Evolutionary conservation across 2,113 vertebrate species (phyloP), one percentile per base, ranked within the genome.

Genomic region (Cepphus grylle): DNA sequence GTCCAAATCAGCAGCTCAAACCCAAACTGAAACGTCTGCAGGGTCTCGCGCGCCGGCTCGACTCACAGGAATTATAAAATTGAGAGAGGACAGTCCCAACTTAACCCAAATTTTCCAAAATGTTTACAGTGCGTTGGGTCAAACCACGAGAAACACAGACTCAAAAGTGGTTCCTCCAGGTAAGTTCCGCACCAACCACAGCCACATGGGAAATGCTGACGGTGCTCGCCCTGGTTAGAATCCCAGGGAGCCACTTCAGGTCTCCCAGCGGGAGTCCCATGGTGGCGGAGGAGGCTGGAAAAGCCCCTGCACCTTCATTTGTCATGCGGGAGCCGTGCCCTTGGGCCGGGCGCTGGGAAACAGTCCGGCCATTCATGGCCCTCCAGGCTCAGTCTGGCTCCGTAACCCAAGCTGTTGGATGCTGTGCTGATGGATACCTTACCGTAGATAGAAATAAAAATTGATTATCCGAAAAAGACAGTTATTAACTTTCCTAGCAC

Each of bases 1-100:
- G 81, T 97, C 81, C 84, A 79, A 82, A 86, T 94, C 90, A 88
- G 76, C 92, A 59, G 77, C 90, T 97, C 74, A 74, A 92, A 93
- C 63, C 73, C 70, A 91, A 93, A 78, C 70, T 81, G 84, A 94
- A 96, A 92, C 81, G 95, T 91, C 66, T 88, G 79, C 81, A 12
- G 34, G 49, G 90, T 94, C 55, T 82, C 12, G 1, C 34, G 58
- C 8, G 34, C 56, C 6, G 7, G 56, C 43, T 93, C 27, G 11
- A 73, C 88, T 81, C 63, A 19, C 65, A 77, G 88, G 91, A 96
- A 78, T 76, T 74, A 45, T 77, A 81, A 92, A 92, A 91, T 2
- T 0, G 6, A 55, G 56, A 5, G 74, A 85, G 81, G 94, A 88
- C 72, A 66, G 76, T 86, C 82, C 61, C n/a, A 91, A 52, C 34